These are phyloP conservation scores for Oryzias sinensis DNA, from an alignment of 2,797 vertebrate genomes.

Conservation along the genomic window DNA sequence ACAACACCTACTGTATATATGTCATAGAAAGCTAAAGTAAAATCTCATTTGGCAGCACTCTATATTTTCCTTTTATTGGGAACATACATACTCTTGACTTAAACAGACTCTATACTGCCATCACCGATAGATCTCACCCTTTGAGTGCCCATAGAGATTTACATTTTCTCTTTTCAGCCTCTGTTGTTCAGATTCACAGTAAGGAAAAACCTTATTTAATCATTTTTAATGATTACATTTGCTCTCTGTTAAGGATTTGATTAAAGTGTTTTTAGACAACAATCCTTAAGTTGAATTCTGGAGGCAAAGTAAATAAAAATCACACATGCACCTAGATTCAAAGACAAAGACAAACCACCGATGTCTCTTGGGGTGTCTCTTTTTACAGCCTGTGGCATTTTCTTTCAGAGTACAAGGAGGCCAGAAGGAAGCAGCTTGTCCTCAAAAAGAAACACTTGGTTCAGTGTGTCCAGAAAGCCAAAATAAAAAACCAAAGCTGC, in stretches of 20 bases:
- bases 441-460: constrained; percentile 42
- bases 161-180: too few species aligned
- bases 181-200: too few species aligned
- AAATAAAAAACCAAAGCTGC: constrained; percentile 51
- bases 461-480: constrained; percentile 45
- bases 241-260: background rate
- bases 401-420: constrained; percentile 42
- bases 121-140: too few species aligned
- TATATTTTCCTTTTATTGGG: too few species aligned
- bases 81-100: too few species aligned
- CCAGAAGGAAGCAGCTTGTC: constrained; percentile 43
- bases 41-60: too few species aligned
- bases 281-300: constrained; percentile 7
- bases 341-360: constrained; percentile 36
- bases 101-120: too few species aligned
- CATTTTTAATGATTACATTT: too few species aligned
- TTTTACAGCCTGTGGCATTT: constrained; percentile 57
- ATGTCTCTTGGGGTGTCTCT: constrained; percentile 61
- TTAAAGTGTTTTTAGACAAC: constrained; percentile 1
- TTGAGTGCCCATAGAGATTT: too few species aligned
- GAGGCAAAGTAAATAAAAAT: constrained; percentile 3
- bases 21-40: too few species aligned
- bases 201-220: too few species aligned
- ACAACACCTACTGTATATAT: too few species aligned
- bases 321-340: constrained; percentile 9